Evolutionary conservation across 2,888 invertebrate species (phyloP).

Genomic region (Ariolimax columbianus): DNA sequence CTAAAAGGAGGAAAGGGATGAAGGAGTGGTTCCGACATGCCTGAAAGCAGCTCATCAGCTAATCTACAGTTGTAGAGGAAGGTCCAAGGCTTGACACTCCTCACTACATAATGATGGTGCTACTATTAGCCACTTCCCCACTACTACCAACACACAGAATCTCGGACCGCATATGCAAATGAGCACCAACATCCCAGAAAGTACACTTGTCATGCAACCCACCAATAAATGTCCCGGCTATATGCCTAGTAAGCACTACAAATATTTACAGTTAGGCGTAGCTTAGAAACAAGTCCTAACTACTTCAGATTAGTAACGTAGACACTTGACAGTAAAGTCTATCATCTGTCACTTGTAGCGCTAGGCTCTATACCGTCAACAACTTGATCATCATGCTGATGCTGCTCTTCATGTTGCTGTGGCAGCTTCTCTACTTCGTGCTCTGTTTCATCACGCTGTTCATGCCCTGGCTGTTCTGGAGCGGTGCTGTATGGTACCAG

Average conservation of each 20-base stretch:
- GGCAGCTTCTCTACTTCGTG: not conserved
- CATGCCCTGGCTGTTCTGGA: not conserved
- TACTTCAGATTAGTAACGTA: too few species aligned
- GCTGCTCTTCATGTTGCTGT: not conserved
- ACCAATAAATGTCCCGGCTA: not conserved
- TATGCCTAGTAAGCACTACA: not conserved
- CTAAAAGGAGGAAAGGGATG: too few species aligned
- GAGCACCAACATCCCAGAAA: too few species aligned
- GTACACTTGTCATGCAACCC: not conserved
- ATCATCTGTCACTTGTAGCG: not conserved
- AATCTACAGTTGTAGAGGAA: too few species aligned
- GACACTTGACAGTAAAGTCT: not conserved
- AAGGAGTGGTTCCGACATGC: too few species aligned
- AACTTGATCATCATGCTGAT: not conserved
- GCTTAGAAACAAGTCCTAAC: not conserved
- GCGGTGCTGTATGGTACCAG: not conserved
- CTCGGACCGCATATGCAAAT: too few species aligned
- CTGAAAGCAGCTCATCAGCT: too few species aligned
- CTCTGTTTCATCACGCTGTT: not conserved
- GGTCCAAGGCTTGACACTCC: too few species aligned
- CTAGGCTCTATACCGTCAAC: not conserved
- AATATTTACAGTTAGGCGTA: not conserved
- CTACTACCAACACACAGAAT: too few species aligned
- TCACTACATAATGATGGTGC: too few species aligned
- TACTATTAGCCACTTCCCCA: too few species aligned